Base-by-base conservation (phyloP, 1,140 invertebrate genomes). In the Tetramorium parvispinum region DNA sequence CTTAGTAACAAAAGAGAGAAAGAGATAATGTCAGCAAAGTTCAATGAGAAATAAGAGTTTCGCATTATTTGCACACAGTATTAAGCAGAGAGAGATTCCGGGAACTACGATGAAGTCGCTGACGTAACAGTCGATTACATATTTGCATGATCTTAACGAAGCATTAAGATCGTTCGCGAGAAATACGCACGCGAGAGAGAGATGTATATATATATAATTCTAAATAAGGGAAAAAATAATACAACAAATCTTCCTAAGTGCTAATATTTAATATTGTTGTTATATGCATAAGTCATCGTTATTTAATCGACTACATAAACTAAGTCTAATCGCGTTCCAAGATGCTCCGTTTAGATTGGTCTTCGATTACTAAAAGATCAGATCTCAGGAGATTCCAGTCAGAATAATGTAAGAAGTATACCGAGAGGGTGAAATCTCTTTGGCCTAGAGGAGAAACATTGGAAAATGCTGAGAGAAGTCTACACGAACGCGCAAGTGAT, bases 271-370 rank as follows among this genome's bases (percentile, higher is more conserved):
- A 94, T 93, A 92, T 95, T 95, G 94, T 95, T 95, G 94, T 95
- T 95, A 95, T 95, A 95, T 95, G 94, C 92, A 95, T 95, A 95
- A 95, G 95, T 90, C 90, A 81, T 81, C 63, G 93, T 95, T 95
- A 95, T 92, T 93, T 92, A 91, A 89, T 93, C 87, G 85, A 88
- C 76, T 82, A 71, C 21, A 73, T 70, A 87, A 91, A 87, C 27
- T 82, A 89, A 89, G 85, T 91, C 70, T 89, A 77, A 89, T 92
- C 86, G 85, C 88, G 90, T 91, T 91, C 86, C 79, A 81, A 85
- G 55, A 91, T 86, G 65, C 82, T 90, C 66, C 46, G 37, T 85
- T 88, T 82, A 75, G 46, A 86, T 87, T 71, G 85, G 73, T 79
- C 79, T 83, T 83, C 51, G 66, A 88, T 46, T 71, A 77, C 18